Evolutionary conservation across 2,888 invertebrate species (phyloP).

Genomic region (Hofmannophila pseudospretella): DNA sequence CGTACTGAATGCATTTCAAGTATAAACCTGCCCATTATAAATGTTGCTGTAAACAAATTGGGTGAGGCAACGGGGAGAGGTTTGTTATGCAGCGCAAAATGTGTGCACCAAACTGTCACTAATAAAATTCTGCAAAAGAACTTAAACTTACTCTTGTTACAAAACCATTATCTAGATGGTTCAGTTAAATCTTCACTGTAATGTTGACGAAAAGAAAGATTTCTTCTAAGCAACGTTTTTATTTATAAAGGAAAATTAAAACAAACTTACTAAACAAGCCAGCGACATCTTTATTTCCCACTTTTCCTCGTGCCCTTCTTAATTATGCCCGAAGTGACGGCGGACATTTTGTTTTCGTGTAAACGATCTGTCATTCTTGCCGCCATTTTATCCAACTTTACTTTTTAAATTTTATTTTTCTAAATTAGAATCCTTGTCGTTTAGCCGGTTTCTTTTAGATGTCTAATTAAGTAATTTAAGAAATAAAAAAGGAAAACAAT

Average conservation of each 20-base stretch:
- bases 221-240: not conserved
- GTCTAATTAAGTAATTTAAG: slow-evolving; percentile 6
- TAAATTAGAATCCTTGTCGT: not conserved
- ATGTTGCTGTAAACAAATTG: too few species aligned
- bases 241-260: slow-evolving; percentile 13
- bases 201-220: too few species aligned
- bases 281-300: slow-evolving; percentile 19
- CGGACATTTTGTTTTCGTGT: slow-evolving; percentile 61
- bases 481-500: slow-evolving; percentile 6
- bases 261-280: slow-evolving; percentile 10
- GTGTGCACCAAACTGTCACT: too few species aligned
- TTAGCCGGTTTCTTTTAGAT: slow-evolving; percentile 6
- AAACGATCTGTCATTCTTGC: slow-evolving; percentile 66
- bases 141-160: too few species aligned
- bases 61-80: too few species aligned
- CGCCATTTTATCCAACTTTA: slow-evolving; percentile 28
- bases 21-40: too few species aligned
- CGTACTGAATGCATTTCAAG: too few species aligned
- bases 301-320: slow-evolving; percentile 24
- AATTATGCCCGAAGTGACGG: slow-evolving; percentile 47
- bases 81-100: too few species aligned
- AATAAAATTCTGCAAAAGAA: too few species aligned
- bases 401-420: slow-evolving; percentile 3
- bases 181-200: too few species aligned
- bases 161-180: too few species aligned